A percentile compares a stretch with the other conserved stretches of the same genome.
phyloP scores from a whole-genome alignment of 2,888 invertebrate species.

The Agrochola macilenta region DNA sequence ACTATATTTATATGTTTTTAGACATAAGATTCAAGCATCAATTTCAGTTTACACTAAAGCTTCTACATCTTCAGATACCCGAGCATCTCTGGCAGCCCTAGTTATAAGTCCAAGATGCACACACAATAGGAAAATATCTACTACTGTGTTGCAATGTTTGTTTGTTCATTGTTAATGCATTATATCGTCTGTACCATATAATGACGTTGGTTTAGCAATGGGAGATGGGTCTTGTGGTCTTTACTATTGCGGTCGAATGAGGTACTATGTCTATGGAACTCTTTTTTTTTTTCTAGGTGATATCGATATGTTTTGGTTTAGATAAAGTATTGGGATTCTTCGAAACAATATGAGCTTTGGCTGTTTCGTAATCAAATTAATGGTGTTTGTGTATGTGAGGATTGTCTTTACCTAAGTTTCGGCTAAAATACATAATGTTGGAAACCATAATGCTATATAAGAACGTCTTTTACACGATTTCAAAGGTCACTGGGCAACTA shows the following conservation, averaged over 20 bases:
- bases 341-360: neutral
- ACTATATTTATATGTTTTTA: too few species aligned
- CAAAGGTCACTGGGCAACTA: too few species aligned
- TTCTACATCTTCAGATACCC: neutral
- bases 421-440: too few species aligned
- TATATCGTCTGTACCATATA: constrained; percentile 50
- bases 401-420: neutral
- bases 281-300: neutral
- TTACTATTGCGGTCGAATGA: constrained; percentile 26
- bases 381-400: neutral
- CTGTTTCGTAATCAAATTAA: neutral
- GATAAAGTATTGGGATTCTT: neutral
- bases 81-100: constrained; percentile 44
- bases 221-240: constrained; percentile 30
- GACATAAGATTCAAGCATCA: too few species aligned
- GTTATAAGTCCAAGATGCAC: constrained; percentile 49
- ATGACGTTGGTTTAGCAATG: constrained; percentile 47
- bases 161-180: constrained; percentile 65
- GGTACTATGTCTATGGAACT: neutral
- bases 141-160: constrained; percentile 64
- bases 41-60: neutral
- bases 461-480: neutral
- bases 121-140: constrained; percentile 65
- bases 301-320: neutral
- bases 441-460: too few species aligned